A percentile compares a stretch with the other conserved stretches of the same genome.
These are phyloP conservation scores for Morinoia aosen DNA, from an alignment of 2,888 invertebrate species.

Conservation along the genomic window DNA sequence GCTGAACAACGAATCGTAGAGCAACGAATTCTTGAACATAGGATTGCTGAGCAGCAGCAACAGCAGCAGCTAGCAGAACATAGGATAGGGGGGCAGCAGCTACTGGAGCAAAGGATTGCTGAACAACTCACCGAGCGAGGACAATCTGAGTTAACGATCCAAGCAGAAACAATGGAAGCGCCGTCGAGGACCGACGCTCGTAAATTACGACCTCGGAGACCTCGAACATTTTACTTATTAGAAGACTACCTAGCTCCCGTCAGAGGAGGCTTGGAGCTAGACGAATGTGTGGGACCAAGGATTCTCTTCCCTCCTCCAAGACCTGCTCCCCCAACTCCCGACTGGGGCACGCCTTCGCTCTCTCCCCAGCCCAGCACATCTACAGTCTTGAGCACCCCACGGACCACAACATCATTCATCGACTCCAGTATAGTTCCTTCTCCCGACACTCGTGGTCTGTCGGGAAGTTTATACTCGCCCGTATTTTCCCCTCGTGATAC, in stretches of 20 bases:
- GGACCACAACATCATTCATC: constrained; percentile 41
- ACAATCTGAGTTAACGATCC: constrained; percentile 58
- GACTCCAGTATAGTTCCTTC: constrained; percentile 62
- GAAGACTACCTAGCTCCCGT: constrained; percentile 66
- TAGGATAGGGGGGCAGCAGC: constrained; percentile 17
- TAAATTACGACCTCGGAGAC: constrained; percentile 55
- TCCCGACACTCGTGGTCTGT: constrained; percentile 57
- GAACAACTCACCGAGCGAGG: constrained; percentile 58
- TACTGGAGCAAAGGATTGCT: constrained; percentile 56
- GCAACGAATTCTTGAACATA: constrained; percentile 41
- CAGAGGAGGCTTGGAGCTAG: constrained; percentile 61
- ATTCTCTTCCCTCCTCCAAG: constrained; percentile 63
- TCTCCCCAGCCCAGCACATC: constrained; percentile 59
- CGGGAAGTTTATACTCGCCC: constrained; percentile 60
- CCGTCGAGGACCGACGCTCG: constrained; percentile 9
- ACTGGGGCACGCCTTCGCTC: constrained; percentile 66
- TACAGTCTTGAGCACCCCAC: constrained; percentile 41
- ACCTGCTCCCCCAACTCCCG: constrained; percentile 65
- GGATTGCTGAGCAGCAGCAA: constrained; percentile 28
- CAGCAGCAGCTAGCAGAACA: constrained; percentile 25
- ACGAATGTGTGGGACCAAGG: constrained; percentile 65
- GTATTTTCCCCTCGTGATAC: constrained; percentile 64
- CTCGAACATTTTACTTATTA: constrained; percentile 64
- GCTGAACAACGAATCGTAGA: background rate
- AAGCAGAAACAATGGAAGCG: constrained; percentile 55